Evolutionary conservation across 1,140 invertebrate genomes (phyloP).

Genomic region (Solenopsis invicta): DNA sequence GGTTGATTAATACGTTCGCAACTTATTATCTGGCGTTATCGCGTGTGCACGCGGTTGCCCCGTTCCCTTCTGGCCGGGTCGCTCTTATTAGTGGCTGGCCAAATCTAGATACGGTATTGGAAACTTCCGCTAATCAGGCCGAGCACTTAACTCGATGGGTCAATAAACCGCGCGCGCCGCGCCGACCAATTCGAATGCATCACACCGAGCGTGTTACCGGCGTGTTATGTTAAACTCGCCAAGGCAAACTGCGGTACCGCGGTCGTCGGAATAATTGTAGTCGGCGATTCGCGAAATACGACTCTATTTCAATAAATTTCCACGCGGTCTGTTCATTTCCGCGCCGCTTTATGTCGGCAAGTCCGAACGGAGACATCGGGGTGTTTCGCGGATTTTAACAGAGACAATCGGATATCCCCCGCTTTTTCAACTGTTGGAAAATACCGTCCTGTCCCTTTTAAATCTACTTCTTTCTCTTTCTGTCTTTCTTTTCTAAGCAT

Average conservation of each 20-base stretch:
- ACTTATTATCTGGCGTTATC: conserved; percentile 54
- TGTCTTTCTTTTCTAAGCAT: neutral
- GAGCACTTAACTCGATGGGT: conserved; percentile 73
- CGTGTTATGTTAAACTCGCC: conserved; percentile 65
- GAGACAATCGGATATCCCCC: neutral
- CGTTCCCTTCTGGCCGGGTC: neutral
- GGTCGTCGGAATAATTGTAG: conserved; percentile 68
- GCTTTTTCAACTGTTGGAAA: neutral
- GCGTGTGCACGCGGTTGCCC: conserved; percentile 5
- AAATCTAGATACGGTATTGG: conserved; percentile 74
- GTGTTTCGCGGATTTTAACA: conserved; percentile 19
- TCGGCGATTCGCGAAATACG: conserved; percentile 62
- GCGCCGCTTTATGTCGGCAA: neutral
- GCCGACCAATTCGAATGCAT: conserved; percentile 55
- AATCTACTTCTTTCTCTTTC: neutral
- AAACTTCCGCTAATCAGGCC: conserved; percentile 77
- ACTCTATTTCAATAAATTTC: conserved; percentile 63
- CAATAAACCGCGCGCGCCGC: conserved; percentile 70
- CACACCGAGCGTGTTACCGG: conserved; percentile 62
- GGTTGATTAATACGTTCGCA: conserved; percentile 52
- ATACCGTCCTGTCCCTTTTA: neutral
- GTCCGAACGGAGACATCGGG: neutral
- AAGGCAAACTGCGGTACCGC: conserved; percentile 67
- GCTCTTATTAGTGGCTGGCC: conserved; percentile 56
- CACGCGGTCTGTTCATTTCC: conserved; percentile 24